Evolutionary conservation across 2,797 vertebrate species (phyloP).

Genomic region (Brachyalestes nurse): DNA sequence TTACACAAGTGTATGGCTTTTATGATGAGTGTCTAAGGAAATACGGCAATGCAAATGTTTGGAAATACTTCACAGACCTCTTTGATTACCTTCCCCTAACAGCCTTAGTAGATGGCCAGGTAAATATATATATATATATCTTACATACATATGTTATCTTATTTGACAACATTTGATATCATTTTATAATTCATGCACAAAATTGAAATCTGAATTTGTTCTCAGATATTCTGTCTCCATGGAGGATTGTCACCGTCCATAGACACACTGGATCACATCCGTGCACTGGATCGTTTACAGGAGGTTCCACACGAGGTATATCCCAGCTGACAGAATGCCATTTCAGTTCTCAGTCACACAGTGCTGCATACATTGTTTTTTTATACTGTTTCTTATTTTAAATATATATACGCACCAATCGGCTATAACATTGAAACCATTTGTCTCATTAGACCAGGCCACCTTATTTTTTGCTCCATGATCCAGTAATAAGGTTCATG

Average conservation of each 20-base stretch:
- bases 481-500: too few relatives aligned
- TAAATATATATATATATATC: conserved; percentile 46
- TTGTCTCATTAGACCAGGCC: too few relatives aligned
- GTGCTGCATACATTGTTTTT: too few relatives aligned
- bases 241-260: conserved; percentile 91
- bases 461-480: too few relatives aligned
- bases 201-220: background rate
- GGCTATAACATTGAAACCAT: too few relatives aligned
- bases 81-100: conserved; percentile 91
- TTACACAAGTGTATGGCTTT: conserved; percentile 91
- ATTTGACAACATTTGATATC: too few relatives aligned
- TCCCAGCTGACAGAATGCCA: background rate
- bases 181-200: too few relatives aligned
- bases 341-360: too few relatives aligned
- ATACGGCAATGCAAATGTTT: conserved; percentile 90
- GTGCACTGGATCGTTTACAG: conserved; percentile 89
- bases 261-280: conserved; percentile 93
- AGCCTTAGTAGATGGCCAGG: conserved; percentile 91
- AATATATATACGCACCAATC: too few relatives aligned
- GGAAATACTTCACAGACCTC: conserved; percentile 92
- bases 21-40: conserved; percentile 91
- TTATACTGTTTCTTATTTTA: too few relatives aligned
- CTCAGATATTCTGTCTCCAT: conserved; percentile 89
- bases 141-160: too few relatives aligned
- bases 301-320: conserved; percentile 90